Conservation (phyloP, 64 coral and sea anemone species). For the Dendronephthya gigantea region DNA sequence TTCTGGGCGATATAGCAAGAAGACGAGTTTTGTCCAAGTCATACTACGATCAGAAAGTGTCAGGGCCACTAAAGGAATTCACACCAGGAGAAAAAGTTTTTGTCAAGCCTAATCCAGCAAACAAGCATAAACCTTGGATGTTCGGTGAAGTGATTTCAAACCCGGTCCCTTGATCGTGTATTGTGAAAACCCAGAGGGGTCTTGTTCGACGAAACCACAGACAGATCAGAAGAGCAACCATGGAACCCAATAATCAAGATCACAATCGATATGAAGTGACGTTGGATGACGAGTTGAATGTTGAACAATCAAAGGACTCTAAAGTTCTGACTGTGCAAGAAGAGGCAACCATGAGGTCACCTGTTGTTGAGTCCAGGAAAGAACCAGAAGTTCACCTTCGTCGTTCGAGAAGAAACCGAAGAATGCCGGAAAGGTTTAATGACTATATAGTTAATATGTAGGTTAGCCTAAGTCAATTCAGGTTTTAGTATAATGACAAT, state of each 20-base stretch:
- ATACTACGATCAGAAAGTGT: not conserved
- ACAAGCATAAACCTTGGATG: conserved; percentile 33
- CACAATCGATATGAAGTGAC: no score
- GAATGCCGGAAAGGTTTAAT: no score
- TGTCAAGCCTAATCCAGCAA: conserved; percentile 20
- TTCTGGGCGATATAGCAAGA: not conserved
- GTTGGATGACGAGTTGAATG: no score
- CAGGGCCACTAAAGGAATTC: conserved; percentile 7
- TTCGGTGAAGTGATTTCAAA: conserved; percentile 36
- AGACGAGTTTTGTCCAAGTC: not conserved
- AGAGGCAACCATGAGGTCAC: not conserved
- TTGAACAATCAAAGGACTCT: not conserved
- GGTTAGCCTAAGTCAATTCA: no score
- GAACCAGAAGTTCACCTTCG: not conserved
- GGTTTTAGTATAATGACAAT: no score
- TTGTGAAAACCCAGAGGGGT: conserved; percentile 2
- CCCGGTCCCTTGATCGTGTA: conserved; percentile 7
- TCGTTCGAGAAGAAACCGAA: no score
- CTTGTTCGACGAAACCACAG: conserved; percentile 19
- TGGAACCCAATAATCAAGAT: not conserved
- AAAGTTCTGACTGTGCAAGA: not conserved
- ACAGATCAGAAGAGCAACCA: conserved; percentile 10
- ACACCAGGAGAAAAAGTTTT: conserved; percentile 19
- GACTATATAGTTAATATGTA: no score
- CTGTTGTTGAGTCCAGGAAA: not conserved